Evolutionary conservation across 2,888 invertebrate species (phyloP).

Genomic region (Ferdinandea cuprea): DNA sequence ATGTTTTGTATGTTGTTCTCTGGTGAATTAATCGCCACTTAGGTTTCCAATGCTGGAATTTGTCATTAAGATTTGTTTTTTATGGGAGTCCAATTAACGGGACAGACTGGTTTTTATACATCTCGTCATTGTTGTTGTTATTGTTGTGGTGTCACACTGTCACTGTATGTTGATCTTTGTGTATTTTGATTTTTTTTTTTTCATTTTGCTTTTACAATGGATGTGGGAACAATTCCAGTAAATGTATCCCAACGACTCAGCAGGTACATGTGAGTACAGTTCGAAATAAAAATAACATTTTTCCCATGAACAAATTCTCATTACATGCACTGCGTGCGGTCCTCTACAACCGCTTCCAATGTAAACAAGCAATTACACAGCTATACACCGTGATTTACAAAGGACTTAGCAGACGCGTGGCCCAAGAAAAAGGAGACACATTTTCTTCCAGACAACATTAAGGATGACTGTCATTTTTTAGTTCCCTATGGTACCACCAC

Average conservation of each 20-base stretch:
- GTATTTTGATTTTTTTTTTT: constrained; percentile 10
- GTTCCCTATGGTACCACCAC: constrained; percentile 60
- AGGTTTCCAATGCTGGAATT: constrained; percentile 68
- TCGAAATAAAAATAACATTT: constrained; percentile 11
- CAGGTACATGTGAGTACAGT: constrained; percentile 9
- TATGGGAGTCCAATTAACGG: constrained; percentile 71
- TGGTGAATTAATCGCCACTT: constrained; percentile 69
- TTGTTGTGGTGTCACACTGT: constrained; percentile 29
- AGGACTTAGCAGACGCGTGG: constrained; percentile 65
- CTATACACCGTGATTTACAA: constrained; percentile 59
- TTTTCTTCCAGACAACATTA: constrained; percentile 51
- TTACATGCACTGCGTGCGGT: constrained; percentile 67
- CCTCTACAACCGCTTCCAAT: constrained; percentile 51
- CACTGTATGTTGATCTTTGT: constrained; percentile 26
- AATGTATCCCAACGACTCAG: constrained; percentile 36
- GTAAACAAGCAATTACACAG: constrained; percentile 72
- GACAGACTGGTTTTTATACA: constrained; percentile 55
- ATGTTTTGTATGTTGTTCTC: constrained; percentile 65
- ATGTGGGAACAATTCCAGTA: constrained; percentile 56
- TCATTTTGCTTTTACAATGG: constrained; percentile 1
- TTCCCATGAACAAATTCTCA: constrained; percentile 48
- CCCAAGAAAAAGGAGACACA: constrained; percentile 51
- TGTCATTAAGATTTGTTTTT: constrained; percentile 71
- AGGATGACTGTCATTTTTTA: constrained; percentile 74
- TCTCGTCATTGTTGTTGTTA: constrained; percentile 9